Base-by-base conservation (phyloP, 2,113 vertebrate genomes). In the Sarotherodon lohbergeri region DNA sequence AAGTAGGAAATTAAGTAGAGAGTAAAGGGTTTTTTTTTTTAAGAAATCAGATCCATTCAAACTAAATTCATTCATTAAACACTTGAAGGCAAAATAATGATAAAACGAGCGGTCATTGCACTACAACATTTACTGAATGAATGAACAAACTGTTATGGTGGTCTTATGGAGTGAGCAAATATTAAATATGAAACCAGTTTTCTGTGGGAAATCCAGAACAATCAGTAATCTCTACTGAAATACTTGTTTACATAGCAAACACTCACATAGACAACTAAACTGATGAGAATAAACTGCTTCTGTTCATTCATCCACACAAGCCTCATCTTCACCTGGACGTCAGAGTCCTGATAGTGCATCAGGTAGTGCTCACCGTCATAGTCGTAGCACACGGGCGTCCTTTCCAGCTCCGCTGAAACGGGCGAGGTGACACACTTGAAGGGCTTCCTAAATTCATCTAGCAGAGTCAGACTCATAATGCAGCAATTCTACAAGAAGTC, bases 401-500 rank as follows among this genome's bases (percentile, higher is more conserved):
- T 27, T 17, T 90, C 83, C 13, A 9, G 81, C 71, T 55, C 24
- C 76, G 95, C 80, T 76, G 90, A 83, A 29, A 97, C 86, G 0
- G 95, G 94, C 16, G 94, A 91, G 87, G 88, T 91, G 81, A 96
- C 82, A 43, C 95, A 97, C 95, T 95, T 96, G 82, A 97, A 95
- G 12, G 95, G 95, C 7, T 90, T 89, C 34, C 68, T 87, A 54
- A 92, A 93, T 84, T 96, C 95, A 34, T 96, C 96, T 68, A 96
- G 83, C 16, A 97, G 85, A 24, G 96, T 97, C 61, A 97, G 52
- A 66, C 76, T 96, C 94, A 97, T 89, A 56, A 97, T 88, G 90
- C 96, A 97, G 86, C 95, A 96, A n/a, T 95, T 92, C 96, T 97
- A 12, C 7, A 46, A 83, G 52, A 63, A 10, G 68, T 4, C 56